Evolutionary conservation across 1,140 invertebrate genomes (phyloP).

Genomic region (Sycophaga agraensis): DNA sequence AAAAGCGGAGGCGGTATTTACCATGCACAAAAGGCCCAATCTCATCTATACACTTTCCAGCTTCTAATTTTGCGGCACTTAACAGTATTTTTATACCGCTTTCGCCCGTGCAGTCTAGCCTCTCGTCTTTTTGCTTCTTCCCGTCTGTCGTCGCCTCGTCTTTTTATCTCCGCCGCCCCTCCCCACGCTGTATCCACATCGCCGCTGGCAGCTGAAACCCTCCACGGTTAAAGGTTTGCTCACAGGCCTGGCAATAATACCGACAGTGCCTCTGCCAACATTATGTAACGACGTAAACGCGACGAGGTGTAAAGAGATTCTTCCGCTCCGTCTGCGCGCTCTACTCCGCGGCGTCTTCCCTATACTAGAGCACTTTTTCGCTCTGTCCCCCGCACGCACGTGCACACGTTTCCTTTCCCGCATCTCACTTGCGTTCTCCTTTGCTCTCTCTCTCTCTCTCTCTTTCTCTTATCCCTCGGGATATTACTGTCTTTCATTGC

Average conservation of each 20-base stretch:
- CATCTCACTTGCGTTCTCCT: no score
- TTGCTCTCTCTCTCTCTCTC: no score
- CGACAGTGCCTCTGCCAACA: constrained; percentile 32
- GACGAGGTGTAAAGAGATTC: constrained; percentile 32
- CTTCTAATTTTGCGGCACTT: no score
- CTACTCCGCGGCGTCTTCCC: neutral
- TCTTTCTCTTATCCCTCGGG: neutral
- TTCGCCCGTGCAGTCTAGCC: no score
- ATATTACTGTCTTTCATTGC: neutral
- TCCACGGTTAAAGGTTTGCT: constrained; percentile 34
- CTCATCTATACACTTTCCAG: no score
- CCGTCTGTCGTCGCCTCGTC: neutral
- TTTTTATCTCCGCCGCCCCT: neutral
- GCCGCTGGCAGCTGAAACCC: neutral
- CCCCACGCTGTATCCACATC: neutral
- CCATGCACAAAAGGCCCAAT: no score
- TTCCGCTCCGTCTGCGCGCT: constrained; percentile 18
- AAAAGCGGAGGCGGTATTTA: no score
- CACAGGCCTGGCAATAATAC: constrained; percentile 34
- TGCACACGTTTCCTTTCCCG: neutral
- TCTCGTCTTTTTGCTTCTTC: no score
- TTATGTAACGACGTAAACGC: constrained; percentile 37
- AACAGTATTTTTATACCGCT: no score
- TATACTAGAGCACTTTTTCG: no score
- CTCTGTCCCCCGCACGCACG: neutral